phyloP scores from a whole-genome alignment of 2,113 vertebrate species.

The Genyomyrus donnyi region DNA sequence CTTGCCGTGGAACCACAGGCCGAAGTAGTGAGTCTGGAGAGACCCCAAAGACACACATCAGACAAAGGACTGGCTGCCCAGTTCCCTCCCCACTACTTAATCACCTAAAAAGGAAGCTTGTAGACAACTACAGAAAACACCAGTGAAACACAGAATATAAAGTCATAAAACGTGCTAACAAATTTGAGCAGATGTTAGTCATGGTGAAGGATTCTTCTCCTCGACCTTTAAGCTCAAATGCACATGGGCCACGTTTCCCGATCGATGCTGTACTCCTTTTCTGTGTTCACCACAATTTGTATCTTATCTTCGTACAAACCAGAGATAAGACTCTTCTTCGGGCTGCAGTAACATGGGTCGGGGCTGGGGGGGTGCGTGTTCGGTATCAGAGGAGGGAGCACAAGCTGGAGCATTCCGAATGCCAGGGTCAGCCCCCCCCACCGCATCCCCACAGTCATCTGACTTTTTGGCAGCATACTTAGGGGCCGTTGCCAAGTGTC shows the following conservation, averaged over 20 bases:
- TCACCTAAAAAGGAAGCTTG: neutral
- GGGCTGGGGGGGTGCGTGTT: neutral
- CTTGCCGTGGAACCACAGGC: conserved; percentile 92
- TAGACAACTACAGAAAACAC: neutral
- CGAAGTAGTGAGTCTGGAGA: conserved; percentile 83
- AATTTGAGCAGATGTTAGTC: neutral
- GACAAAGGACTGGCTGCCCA: neutral
- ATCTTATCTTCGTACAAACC: neutral
- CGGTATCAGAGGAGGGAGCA: neutral
- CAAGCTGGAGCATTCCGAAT: neutral
- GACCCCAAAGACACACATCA: conserved; percentile 17
- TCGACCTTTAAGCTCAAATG: neutral
- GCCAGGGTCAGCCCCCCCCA: neutral
- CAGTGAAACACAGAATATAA: neutral
- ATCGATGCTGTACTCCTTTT: neutral
- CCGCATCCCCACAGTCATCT: neutral
- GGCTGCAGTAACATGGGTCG: neutral
- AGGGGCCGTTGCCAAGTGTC: neutral
- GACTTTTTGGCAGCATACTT: too few relatives aligned
- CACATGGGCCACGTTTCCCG: neutral
- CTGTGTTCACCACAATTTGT: neutral
- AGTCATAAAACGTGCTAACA: neutral
- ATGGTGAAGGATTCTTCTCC: neutral
- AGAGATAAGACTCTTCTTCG: neutral
- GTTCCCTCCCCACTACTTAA: neutral